Base-by-base conservation (phyloP, 2,113 vertebrate genomes). In the Chiloscyllium plagiosum region DNA sequence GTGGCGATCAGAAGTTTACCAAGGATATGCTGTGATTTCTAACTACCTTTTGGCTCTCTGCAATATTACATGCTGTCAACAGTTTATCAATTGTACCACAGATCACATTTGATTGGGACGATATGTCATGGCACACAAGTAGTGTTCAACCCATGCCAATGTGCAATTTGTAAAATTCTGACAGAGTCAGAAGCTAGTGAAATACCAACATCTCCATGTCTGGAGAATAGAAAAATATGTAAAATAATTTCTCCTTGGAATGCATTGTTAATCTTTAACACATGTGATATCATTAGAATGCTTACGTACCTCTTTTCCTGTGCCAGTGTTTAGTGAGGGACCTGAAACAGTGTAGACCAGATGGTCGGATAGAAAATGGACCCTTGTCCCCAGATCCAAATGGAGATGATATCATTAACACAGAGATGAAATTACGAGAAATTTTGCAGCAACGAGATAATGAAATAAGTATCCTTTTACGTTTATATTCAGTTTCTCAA, bases 381-480 rank as follows among this genome's bases (percentile, higher is more conserved):
- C 20, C 68, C 0, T 72, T 96, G 20, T 96, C 96, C 22, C 96
- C 96, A 66, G 94, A 96, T 76, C 76, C 0, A n/a, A 47, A 52
- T 83, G 97, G 95, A 87, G 96, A 96, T 56, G 96, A 96, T 66
- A 56, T 42, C 4, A n/a, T 12, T 76, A 95, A 95, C 2, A 96
- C 96, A 66, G 98, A 99, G 86, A 24, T 98, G 65, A 96, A 96
- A 96, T 96, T 99, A 86, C 98, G 96, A 96, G 98, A 98, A 85
- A 97, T 98, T 96, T 96, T 99, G 7, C 97, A 96, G 69, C 99
- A 99, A 96, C 98, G 99, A 90, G 98, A 99, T 96, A 98, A 98
- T 85, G 99, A 99, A 97, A 99, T 99, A 96, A 98, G 98, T 99
- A 99, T 99, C 99, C 98, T 99, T 99, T 96, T 69, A 86, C 26